Base-by-base conservation (phyloP, 2,113 vertebrate species). In the Rattus rattus region DNA sequence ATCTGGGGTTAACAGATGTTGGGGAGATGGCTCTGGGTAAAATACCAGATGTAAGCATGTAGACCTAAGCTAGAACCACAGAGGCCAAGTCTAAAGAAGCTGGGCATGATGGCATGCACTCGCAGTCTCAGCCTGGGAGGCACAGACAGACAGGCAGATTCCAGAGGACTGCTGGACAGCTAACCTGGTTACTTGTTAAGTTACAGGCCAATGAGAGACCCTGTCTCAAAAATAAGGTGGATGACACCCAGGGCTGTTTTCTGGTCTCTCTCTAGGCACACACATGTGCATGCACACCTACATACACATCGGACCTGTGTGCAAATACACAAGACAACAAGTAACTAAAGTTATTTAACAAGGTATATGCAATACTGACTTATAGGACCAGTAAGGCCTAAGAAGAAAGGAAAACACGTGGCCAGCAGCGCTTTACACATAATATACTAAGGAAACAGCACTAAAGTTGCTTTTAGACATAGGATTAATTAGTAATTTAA, bases 341-440 rank as follows among this genome's bases (percentile, higher is more conserved):
- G 26, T 24, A 86, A 89, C 33, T 61, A 88, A 56, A 30, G 5
- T 56, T 92, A 88, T 67, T 83, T 86, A 14, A 61, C 79, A 96
- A 91, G 36, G 33, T 89, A 91, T 92, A 63, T 86, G 56, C 12
- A 69, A 14, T 19, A 39, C 85, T 80, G 17, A 49, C 52, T 76
- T 65, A 56, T 17, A 93, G 33, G 75, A 70, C 65, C 28, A 83
- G 17, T 47, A 93, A 36, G 28, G 4, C 33, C 7, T 26, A 67
- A 81, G 54, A 90, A 65, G 49, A 81, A 95, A 93, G 69, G 13
- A 93, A 73, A 94, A 77, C 7, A 86, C 92, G 93, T 49, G 79
- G 92, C 16, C 7, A 54, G 87, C 63, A n/a, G 17, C 12, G 1
- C 52, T 75, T 73, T 43, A 43, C 54, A 73, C 0, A 0, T 39